Base-by-base conservation (phyloP, 2,113 vertebrate species). In the Hystrix brachyura region DNA sequence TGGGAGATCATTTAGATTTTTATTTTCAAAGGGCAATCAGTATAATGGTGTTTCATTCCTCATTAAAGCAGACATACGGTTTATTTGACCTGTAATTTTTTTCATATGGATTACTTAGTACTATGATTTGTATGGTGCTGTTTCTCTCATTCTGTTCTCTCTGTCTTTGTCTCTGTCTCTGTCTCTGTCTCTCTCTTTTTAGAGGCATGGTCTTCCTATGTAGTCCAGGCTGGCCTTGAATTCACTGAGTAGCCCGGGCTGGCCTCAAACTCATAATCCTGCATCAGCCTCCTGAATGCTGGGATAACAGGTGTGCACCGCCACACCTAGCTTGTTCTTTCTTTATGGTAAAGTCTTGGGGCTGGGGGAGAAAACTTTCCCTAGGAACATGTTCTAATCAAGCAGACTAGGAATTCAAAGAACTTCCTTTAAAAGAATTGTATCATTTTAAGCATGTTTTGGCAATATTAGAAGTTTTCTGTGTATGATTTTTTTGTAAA, bases 371-470 rank as follows among this genome's bases (percentile, higher is more conserved):
- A 64, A 90, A 32, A 69, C 7, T n/a, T 55, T 87, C 82, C 34
- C 18, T 81, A 2, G 13, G 17, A 46, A 69, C 57, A 80, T 64
- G 65, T 46, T 90, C n/a, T 59, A 96, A 87, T 43, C 11, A 19
- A 79, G 38, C 15, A 43, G 18, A 23, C 57, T 92, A 65, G 48
- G 55, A 69, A 88, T 91, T 95, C 38, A 96, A 0, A 86, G 55
- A 43, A 88, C 43, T 96, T 95, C 13, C 48, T 84, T 89, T 92
- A 46, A 72, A 89, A 95, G 21, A 78, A 46, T 80, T 92, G 8
- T 81, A 25, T 92, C 48, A n/a, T n/a, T n/a, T n/a, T n/a, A n/a
- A n/a, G n/a, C n/a, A n/a, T n/a, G n/a, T n/a, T n/a, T n/a, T n/a
- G n/a, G n/a, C 79, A 93, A 62, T n/a, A 88, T 91, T 85, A 76